Conservation (phyloP, 1,140 invertebrate species). For the Bombus turneri region DNA sequence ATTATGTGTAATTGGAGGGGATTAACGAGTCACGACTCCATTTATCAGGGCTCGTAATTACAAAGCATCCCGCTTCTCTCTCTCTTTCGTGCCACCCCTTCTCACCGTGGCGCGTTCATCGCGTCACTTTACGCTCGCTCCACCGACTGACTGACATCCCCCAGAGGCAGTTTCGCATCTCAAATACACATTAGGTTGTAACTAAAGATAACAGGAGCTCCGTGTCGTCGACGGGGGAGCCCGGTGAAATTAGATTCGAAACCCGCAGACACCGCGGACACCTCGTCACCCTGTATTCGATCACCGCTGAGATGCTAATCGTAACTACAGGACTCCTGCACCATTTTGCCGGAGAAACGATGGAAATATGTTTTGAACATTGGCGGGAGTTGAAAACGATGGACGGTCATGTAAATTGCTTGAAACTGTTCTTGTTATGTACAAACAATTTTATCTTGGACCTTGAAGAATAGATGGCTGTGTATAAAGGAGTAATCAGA, state of each 20-base stretch:
- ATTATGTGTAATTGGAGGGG: slow-evolving; percentile 81
- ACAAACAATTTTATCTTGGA: background rate
- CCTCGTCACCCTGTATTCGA: slow-evolving; percentile 55
- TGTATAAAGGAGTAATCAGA: background rate
- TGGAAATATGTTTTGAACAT: background rate
- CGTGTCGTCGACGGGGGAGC: slow-evolving; percentile 75
- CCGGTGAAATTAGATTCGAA: slow-evolving; percentile 63
- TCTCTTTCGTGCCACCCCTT: slow-evolving; percentile 59
- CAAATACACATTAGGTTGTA: slow-evolving; percentile 76
- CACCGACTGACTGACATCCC: slow-evolving; percentile 80
- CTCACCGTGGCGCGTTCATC: slow-evolving; percentile 64
- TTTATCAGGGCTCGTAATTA: slow-evolving; percentile 82
- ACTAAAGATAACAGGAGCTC: slow-evolving; percentile 80
- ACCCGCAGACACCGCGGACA: slow-evolving; percentile 48
- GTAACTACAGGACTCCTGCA: background rate
- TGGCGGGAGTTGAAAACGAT: background rate
- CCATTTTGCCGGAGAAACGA: background rate
- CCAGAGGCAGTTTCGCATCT: slow-evolving; percentile 80
- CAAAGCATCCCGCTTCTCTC: slow-evolving; percentile 75
- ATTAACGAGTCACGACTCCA: slow-evolving; percentile 82
- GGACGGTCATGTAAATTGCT: background rate
- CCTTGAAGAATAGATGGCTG: background rate
- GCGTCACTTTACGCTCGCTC: slow-evolving; percentile 74
- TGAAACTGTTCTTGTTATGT: background rate
- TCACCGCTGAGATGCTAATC: slow-evolving; percentile 52